Base-by-base conservation (phyloP, 2,888 invertebrate species). In the Ennomos fuscantarius region DNA sequence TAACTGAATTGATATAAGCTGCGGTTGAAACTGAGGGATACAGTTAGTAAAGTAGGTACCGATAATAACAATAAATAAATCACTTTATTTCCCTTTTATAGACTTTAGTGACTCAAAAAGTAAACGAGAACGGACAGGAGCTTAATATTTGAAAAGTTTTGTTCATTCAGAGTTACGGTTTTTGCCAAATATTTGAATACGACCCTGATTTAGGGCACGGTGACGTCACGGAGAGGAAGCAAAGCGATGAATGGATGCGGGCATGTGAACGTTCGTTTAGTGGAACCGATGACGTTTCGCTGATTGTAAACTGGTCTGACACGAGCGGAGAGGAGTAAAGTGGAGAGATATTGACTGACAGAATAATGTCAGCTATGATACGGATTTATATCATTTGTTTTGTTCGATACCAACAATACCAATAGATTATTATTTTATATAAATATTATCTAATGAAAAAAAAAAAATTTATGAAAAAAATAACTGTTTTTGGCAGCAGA, bases 241-340 rank as follows among this genome's bases (percentile, higher is more conserved):
- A 34, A 39, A 32, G 12, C 41, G 46, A 34, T 32, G 32, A 49
- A 54, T 47, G 49, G 51, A 70, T 74, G 65, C 70, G 69, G 70
- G 66, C 59, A 24, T 51, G 56, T 68, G 71, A 72, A 68, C 64
- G 63, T 65, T 73, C 69, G 72, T 70, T 71, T 70, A 54, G 55
- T 53, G 42, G 42, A 15, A 24, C 36, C 12, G n/a, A 11, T 31
- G 47, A 58, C 51, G 51, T 44, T 39, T 24, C 37, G 35, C 48
- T 44, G 51, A 59, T 56, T 57, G 57, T 43, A 58, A 58, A 53
- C 53, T 52, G 43, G 46, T 40, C 10, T 15, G 35, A 31, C 45
- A 40, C 10, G 33, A 13, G 12, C 11, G 9, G n/a, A 8, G 15
- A 15, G 12, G 39, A 37, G 32, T 11, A 5, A 13, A 11, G 8